A percentile compares a stretch with the other conserved stretches of the same genome.
Conservation (phyloP, 2,797 vertebrate species). For the Gymnopithys bicolor region DNA sequence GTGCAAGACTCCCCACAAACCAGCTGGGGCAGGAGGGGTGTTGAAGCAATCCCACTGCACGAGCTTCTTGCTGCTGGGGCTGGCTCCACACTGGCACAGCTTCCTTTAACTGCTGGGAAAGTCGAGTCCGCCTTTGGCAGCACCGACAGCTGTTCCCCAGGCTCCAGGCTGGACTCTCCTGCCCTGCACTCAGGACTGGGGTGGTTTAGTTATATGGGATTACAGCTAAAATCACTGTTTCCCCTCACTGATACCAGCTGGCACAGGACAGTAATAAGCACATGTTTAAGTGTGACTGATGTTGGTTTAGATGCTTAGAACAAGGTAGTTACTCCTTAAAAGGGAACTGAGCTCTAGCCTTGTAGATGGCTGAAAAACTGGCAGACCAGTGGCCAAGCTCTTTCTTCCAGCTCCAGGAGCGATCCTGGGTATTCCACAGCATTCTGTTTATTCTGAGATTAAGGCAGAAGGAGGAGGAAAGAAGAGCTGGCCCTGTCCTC, state of each 20-base stretch:
- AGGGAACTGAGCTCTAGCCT: background rate
- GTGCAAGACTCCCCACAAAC: background rate
- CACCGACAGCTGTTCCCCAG: background rate
- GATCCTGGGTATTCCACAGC: background rate
- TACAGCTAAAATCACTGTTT: background rate
- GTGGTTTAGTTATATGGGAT: background rate
- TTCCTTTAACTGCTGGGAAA: background rate
- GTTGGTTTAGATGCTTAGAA: background rate
- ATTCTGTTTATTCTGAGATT: background rate
- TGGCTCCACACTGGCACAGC: background rate
- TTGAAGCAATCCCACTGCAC: background rate
- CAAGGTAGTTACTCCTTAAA: background rate
- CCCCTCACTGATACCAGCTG: background rate
- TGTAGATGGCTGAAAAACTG: background rate
- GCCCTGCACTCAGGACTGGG: no score
- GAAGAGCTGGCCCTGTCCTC: background rate
- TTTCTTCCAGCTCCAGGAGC: background rate
- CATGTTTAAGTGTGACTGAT: rapidly evolving
- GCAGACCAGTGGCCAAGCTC: background rate
- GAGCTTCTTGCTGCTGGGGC: background rate
- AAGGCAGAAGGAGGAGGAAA: background rate
- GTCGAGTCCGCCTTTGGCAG: background rate
- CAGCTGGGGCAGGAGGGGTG: background rate
- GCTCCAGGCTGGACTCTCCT: background rate
- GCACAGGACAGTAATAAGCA: background rate